Evolutionary conservation across 2,113 vertebrate species (phyloP).

Genomic region (Struthio camelus): DNA sequence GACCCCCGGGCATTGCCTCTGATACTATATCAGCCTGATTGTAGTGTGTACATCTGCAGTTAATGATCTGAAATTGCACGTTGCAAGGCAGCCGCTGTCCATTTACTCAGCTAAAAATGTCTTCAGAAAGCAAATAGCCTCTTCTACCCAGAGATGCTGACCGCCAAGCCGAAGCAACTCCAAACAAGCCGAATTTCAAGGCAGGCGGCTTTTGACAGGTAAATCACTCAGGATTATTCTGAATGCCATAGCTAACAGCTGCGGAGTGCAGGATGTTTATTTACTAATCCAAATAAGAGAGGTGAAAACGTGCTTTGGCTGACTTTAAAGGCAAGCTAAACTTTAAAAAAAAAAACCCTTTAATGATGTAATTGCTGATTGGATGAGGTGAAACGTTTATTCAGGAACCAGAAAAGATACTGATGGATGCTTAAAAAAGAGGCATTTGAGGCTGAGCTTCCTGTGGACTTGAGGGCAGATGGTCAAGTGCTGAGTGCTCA

Average conservation of each 20-base stretch:
- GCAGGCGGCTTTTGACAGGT: background rate
- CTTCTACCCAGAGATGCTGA: fast-evolving
- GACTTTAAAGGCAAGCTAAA: background rate
- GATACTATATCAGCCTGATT: background rate
- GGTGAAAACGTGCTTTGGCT: background rate
- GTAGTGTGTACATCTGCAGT: background rate
- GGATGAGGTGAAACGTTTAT: background rate
- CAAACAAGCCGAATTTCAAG: background rate
- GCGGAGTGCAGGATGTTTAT: background rate
- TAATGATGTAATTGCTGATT: background rate
- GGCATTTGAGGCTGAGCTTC: background rate
- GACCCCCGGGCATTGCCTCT: background rate
- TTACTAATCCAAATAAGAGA: background rate
- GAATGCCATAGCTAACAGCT: background rate
- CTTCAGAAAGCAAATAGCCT: background rate
- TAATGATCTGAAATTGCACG: background rate
- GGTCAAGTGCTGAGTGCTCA: background rate
- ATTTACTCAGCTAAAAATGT: background rate
- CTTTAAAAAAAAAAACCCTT: background rate
- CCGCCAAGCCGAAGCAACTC: background rate
- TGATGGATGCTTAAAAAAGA: background rate
- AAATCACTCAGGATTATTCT: background rate
- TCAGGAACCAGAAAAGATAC: background rate
- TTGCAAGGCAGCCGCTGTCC: background rate
- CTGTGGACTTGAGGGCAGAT: background rate